Base-by-base conservation (phyloP, 1,140 invertebrate genomes). In the Octopus bimaculoides region DNA sequence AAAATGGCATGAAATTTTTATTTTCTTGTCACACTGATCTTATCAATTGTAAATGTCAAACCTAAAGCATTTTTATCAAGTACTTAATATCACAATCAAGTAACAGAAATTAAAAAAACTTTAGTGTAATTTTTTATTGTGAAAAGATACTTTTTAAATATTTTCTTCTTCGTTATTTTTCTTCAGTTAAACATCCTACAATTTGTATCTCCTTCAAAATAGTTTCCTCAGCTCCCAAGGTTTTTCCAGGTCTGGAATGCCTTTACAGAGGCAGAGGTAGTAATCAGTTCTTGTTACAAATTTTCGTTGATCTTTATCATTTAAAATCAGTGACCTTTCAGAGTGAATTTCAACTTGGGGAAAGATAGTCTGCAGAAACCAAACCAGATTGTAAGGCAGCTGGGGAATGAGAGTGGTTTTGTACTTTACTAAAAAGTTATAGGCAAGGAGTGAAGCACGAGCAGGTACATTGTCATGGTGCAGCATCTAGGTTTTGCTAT, bases 241-340 rank as follows among this genome's bases (percentile, higher is more conserved):
- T 66, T 66, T 66, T 66, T 66, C 61, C 61, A 66, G 61, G 1
- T 66, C n/a, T 66, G 61, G 61, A 66, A 66, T n/a, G 61, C 61
- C 12, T 66, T 66, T 66, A 14, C 61, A 66, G 61, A 1, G 26
- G 26, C 26, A 41, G 26, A 41, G 61, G n/a, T 66, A 66, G 61
- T 66, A n/a, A 14, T 14, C 74, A 20, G 26, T 75, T 75, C 74
- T 26, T 26, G 26, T 75, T 41, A 26, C 26, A 14, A 26, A 26
- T 66, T 66, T 66, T n/a, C 61, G 1, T 66, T 66, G 61, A 66
- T 66, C 3, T 66, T n/a, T 66, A 66, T 66, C 61, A 66, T 66
- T n/a, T 66, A n/a, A 66, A 66, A 66, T 66, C 61, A 2, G 61
- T 66, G 61, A 66, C n/a, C 61, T 66, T 66, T 66, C 61, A 66